phyloP scores from a whole-genome alignment of 2,888 invertebrate species.

The Parelbella ahira region DNA sequence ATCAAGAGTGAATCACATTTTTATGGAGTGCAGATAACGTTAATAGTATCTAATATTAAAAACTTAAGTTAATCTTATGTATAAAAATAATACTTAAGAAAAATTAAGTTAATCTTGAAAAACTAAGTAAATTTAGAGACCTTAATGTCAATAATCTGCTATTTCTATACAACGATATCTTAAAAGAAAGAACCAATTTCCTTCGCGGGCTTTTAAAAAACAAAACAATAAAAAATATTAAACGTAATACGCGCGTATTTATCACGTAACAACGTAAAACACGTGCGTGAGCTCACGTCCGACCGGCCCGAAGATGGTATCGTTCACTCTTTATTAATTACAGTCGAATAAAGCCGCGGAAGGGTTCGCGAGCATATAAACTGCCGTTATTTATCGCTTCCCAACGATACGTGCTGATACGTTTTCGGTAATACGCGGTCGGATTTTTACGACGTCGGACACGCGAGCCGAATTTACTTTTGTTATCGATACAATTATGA shows the following conservation, averaged over 20 bases:
- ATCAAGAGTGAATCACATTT: no score
- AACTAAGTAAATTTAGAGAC: no score
- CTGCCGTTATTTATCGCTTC: conserved; percentile 68
- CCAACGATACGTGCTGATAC: conserved; percentile 65
- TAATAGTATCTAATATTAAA: no score
- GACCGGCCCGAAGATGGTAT: conserved; percentile 50
- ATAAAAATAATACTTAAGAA: no score
- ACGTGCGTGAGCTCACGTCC: conserved; percentile 17
- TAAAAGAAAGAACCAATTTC: no score
- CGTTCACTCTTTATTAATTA: conserved; percentile 70
- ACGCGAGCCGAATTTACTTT: conserved; percentile 48
- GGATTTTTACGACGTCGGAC: conserved; percentile 56
- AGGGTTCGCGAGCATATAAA: conserved; percentile 66
- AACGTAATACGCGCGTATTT: background rate
- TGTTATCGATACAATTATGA: conserved; percentile 2
- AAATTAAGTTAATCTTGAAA: no score
- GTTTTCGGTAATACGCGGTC: conserved; percentile 61
- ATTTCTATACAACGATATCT: no score
- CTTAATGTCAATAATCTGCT: no score
- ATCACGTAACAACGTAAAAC: background rate
- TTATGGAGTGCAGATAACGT: no score
- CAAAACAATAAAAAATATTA: no score
- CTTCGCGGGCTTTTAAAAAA: no score
- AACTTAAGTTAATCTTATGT: no score
- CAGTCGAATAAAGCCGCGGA: conserved; percentile 49